These are phyloP conservation scores for Eulemur mongoz DNA, from an alignment of 2,797 vertebrate species.

Conservation along the genomic window DNA sequence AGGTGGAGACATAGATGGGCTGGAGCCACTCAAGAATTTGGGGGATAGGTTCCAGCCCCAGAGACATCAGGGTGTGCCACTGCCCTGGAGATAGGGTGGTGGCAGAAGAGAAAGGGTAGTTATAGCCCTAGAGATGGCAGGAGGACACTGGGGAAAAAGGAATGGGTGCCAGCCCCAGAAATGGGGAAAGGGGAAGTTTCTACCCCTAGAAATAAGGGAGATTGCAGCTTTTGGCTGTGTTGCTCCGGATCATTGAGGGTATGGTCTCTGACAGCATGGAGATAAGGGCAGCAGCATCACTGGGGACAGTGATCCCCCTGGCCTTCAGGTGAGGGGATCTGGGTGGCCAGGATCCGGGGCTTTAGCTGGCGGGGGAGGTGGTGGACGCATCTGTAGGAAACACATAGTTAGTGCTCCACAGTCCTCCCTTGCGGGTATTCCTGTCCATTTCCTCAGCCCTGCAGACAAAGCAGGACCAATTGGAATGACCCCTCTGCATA, in stretches of 20 bases:
- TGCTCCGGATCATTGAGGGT: constrained; percentile 8
- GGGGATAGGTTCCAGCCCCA: constrained; percentile 47
- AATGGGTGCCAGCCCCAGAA: constrained; percentile 35
- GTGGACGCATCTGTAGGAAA: constrained; percentile 83
- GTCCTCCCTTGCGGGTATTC: not conserved
- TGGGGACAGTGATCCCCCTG: not conserved
- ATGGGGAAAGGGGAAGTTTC: constrained; percentile 25
- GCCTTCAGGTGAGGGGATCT: constrained; percentile 75
- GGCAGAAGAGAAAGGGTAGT: constrained; percentile 32
- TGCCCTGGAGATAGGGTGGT: not conserved
- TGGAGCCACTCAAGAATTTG: constrained; percentile 25
- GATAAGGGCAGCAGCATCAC: constrained; percentile 51
- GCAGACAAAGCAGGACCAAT: not conserved
- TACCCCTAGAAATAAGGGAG: not conserved
- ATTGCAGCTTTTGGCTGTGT: constrained; percentile 55
- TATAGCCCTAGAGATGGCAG: constrained; percentile 15
- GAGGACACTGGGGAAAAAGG: not conserved
- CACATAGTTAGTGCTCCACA: constrained; percentile 18
- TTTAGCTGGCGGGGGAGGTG: constrained; percentile 83
- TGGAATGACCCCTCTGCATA: not conserved
- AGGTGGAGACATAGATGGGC: not conserved
- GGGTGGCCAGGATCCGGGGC: constrained; percentile 71
- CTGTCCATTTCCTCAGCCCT: not conserved
- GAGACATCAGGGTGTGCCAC: constrained; percentile 10
- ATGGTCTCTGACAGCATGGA: constrained; percentile 53